A percentile compares a stretch with the other conserved stretches of the same genome.
Evolutionary conservation across 2,113 vertebrate species (phyloP).

Genomic region (Sander vitreus): DNA sequence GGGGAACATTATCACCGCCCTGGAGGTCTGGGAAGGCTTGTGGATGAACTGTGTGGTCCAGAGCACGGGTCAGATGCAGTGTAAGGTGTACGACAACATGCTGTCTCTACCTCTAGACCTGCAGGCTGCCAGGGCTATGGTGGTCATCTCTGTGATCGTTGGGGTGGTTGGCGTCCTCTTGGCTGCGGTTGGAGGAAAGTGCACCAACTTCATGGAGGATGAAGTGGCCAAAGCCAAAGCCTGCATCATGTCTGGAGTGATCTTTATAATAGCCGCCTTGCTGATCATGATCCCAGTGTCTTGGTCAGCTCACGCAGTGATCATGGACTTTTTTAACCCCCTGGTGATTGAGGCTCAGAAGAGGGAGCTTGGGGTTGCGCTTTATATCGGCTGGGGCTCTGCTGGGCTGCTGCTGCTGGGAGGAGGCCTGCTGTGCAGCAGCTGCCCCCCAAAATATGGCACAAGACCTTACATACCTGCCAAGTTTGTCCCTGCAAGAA

Average conservation of each 20-base stretch:
- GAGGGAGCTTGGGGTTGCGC: conserved; percentile 82
- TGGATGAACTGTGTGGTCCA: conserved; percentile 88
- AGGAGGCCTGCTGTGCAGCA: conserved; percentile 85
- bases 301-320: conserved; percentile 83
- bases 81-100: conserved; percentile 85
- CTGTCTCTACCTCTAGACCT: conserved; percentile 82
- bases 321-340: conserved; percentile 86
- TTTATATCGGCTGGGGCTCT: conserved; percentile 85
- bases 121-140: conserved; percentile 85
- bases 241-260: conserved; percentile 80
- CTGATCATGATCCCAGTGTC: conserved; percentile 83
- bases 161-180: conserved; percentile 82
- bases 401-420: conserved; percentile 80
- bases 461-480: conserved; percentile 64
- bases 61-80: conserved; percentile 88
- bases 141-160: conserved; percentile 81
- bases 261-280: conserved; percentile 81
- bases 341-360: conserved; percentile 75
- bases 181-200: conserved; percentile 83
- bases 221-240: conserved; percentile 83
- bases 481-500: conserved; percentile 75
- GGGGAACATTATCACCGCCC: conserved; percentile 83
- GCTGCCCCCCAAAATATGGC: conserved; percentile 78
- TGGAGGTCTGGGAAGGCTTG: conserved; percentile 84
- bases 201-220: conserved; percentile 86